Evolutionary conservation across 2,888 invertebrate genomes (phyloP).

Genomic region (Dryococelus australis): DNA sequence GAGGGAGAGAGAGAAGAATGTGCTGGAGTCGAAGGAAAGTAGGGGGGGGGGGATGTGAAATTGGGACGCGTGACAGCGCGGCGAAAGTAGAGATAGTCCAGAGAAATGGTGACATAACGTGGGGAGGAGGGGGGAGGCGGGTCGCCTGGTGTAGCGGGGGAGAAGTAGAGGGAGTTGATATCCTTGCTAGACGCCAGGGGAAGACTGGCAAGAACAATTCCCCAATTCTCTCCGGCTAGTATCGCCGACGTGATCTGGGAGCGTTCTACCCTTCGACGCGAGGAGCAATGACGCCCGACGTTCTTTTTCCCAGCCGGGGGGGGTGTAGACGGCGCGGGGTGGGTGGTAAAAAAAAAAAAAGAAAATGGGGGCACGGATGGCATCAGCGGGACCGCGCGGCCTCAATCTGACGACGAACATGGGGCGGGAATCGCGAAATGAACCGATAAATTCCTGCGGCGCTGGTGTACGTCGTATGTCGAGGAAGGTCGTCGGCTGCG

Average conservation of each 20-base stretch:
- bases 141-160: neutral
- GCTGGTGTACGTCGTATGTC: no score
- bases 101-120: conserved; percentile 8
- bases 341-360: neutral
- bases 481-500: neutral
- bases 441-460: neutral
- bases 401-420: conserved; percentile 4
- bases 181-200: neutral
- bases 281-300: neutral
- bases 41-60: neutral
- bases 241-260: conserved; percentile 8
- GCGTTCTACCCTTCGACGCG: neutral
- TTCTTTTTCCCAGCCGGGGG: neutral
- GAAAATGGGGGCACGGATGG: neutral
- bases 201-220: neutral
- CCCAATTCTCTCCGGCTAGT: neutral
- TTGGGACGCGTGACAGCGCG: conserved; percentile 16
- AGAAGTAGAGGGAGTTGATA: neutral
- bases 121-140: neutral
- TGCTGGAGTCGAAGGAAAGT: neutral
- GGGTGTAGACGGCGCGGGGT: neutral
- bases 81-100: neutral
- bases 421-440: neutral
- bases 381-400: neutral
- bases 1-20: neutral